Percentiles rank a stretch among this genome's conserved stretches.
Evolutionary conservation across 2,113 vertebrate genomes (phyloP).

Genomic region (Daboia siamensis): DNA sequence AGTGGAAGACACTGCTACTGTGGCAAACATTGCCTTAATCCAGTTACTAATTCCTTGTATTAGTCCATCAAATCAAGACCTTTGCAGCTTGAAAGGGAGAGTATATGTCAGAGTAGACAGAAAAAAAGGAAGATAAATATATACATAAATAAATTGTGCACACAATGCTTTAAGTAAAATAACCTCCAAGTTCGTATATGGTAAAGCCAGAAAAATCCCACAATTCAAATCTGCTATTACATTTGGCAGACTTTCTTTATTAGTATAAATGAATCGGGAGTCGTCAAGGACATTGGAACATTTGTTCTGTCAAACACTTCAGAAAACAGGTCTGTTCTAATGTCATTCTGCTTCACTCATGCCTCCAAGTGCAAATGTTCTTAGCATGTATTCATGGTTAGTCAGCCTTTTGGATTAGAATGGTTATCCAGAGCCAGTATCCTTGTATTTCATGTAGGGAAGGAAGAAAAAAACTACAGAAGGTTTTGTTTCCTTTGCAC

Average conservation of each 20-base stretch:
- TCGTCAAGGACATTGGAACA: neutral
- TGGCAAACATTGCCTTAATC: neutral
- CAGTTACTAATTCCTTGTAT: neutral
- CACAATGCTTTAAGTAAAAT: neutral
- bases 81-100: neutral
- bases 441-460: neutral
- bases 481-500: slow-evolving; percentile 42
- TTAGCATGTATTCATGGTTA: slow-evolving; percentile 4
- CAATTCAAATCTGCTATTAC: neutral
- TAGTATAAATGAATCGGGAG: neutral
- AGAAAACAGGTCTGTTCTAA: neutral
- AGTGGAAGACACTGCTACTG: neutral
- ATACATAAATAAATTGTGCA: neutral
- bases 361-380: neutral
- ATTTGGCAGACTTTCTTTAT: neutral
- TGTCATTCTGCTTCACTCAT: neutral
- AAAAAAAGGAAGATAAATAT: neutral
- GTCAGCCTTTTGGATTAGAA: slow-evolving; percentile 24
- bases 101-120: neutral
- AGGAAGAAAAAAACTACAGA: slow-evolving; percentile 11
- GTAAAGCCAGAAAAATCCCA: neutral
- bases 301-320: neutral
- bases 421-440: slow-evolving; percentile 22
- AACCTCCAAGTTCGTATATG: neutral
- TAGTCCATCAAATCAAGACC: neutral